Evolutionary conservation across 2,113 vertebrate genomes (phyloP), one percentile per base, ranked within the genome.

Genomic region (Nothocercus julius): DNA sequence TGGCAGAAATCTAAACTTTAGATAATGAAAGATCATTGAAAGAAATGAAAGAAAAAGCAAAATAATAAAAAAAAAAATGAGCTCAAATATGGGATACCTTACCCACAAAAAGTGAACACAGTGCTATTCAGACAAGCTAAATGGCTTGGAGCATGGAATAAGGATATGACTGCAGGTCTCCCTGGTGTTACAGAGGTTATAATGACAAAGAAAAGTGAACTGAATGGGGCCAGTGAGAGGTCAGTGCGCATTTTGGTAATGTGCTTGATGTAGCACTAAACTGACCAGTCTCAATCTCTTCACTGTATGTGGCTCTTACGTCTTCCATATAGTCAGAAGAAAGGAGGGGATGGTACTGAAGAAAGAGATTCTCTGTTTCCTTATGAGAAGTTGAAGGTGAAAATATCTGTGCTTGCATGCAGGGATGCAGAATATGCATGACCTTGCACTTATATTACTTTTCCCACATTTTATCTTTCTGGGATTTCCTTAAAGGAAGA

Each of bases 1-100:
- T 96, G 97, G 97, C 98, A 98, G 97, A 98, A 98, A 98, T 97
- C 96, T 98, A 96, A 95, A 97, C 94, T 98, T 98, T 79, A 97
- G 95, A 98, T 97, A 98, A 98, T 97, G 97, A 98, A 97, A 93
- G 96, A 97, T 97, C 96, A 97, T 82, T 98, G 94, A 96, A 96
- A 92, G 93, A 97, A 97, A 96, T 92, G 97, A 98, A 97, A 96
- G 89, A 94, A 97, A 97, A 97, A 96, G 93, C 90, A 96, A 97
- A 98, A 97, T 97, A 97, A 98, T 96, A 97, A 96, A 58, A 94
- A 96, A 58, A 94, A 96, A 95, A 97, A 97, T 92, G 73, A 96
- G 97, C 97, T 98, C 95, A 97, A 98, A 97, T 98, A 98, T 97
- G 95, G 58, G 97, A 95, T 97, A 94, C 96, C 96, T 98, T 97